These are phyloP conservation scores for Panagrolaimus sp. DNA, from an alignment of 1,140 invertebrate species.

Conservation along the genomic window DNA sequence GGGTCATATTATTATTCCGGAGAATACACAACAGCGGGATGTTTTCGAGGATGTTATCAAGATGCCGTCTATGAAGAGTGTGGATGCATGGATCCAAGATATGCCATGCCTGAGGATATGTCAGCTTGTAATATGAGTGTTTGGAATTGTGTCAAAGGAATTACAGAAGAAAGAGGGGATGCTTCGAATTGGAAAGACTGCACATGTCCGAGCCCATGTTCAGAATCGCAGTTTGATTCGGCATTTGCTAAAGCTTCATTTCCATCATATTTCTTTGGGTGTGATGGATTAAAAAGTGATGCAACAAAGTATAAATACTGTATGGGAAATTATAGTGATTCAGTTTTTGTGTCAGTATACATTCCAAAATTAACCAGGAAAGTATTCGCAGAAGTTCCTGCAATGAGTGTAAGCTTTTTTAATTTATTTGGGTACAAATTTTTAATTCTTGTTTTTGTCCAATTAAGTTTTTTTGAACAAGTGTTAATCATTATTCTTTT, in stretches of 20 bases:
- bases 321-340: background rate
- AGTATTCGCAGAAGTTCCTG: background rate
- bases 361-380: background rate
- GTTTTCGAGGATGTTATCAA: constrained; percentile 3
- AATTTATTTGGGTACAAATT: background rate
- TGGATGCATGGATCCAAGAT: constrained; percentile 7
- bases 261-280: background rate
- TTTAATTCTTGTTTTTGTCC: background rate
- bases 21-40: constrained; percentile 25
- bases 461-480: background rate
- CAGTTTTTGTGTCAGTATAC: background rate
- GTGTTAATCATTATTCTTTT: background rate
- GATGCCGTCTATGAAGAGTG: constrained; percentile 6
- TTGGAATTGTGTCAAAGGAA: background rate
- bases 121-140: background rate
- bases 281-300: background rate
- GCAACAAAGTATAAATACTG: background rate
- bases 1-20: constrained; percentile 34
- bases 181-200: background rate
- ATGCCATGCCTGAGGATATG: background rate
- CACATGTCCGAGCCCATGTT: background rate
- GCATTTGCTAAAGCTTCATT: background rate
- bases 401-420: constrained; percentile 3
- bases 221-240: background rate
- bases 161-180: background rate